Base-by-base conservation (phyloP, 2,113 vertebrate genomes). In the Atherinomorus stipes region DNA sequence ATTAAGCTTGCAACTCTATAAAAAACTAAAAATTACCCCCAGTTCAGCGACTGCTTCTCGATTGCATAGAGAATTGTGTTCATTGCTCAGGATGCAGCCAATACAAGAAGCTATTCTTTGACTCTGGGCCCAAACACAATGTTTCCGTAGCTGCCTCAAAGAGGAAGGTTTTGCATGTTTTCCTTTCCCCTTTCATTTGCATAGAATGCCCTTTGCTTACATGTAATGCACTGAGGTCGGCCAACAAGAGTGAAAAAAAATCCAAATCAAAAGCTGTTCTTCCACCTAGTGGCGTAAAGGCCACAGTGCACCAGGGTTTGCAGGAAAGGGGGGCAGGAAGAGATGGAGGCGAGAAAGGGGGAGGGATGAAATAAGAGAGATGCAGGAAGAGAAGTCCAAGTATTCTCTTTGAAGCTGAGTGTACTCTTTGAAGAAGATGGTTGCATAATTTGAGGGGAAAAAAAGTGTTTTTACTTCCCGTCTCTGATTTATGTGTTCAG, bases 331-430 rank as follows among this genome's bases (percentile, higher is more conserved):
- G 5, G 22, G 51, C 6, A 22, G 58, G 42, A 59, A 22, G 54
- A 56, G 50, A 42, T n/a, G 47, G 56, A 52, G 54, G 54, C 23
- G 49, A 11, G 47, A 45, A 42, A 38, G 60, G 10, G 70, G 62
- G 61, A 44, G 65, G 47, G 26, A 52, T 3, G 40, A 60, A 15
- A 19, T 1, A 52, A 66, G 38, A 53, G 57, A 53, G 53, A 67
- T 58, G 78, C 23, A 52, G 26, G 67, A 65, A 69, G 74, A 70
- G 57, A 44, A 72, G 63, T 75, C 62, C 28, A 60, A 67, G 72
- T 25, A 75, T 83, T 92, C 89, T 87, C 87, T 91, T 88, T 92
- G 87, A 91, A 91, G 88, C 79, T 78, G n/a, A 68, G 60, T 80
- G 65, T 69, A 61, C 68, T 74, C 78, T 82, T 80, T 45, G 45